phyloP scores from a whole-genome alignment of 2,797 vertebrate species.

The Garrulus glandarius region DNA sequence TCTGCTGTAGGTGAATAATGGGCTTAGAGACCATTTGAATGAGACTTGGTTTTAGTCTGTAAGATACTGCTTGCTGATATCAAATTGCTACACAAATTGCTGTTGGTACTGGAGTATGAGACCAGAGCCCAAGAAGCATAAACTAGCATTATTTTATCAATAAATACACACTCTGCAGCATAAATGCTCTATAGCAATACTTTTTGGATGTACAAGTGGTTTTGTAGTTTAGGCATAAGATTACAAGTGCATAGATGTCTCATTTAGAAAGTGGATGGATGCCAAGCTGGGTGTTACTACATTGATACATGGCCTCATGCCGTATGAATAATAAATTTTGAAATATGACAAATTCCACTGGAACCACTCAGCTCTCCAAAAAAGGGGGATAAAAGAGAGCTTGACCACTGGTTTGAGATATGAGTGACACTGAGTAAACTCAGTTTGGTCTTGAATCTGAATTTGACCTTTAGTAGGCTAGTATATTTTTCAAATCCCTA shows the following conservation, averaged over 20 bases:
- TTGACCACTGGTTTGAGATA: neutral
- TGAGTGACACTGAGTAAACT: neutral
- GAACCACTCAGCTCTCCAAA: neutral
- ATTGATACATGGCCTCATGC: neutral
- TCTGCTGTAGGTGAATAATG: neutral
- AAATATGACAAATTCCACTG: neutral
- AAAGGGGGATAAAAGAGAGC: neutral
- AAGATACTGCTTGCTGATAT: neutral
- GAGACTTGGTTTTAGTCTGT: neutral
- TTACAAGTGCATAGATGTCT: neutral
- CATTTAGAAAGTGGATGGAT: neutral
- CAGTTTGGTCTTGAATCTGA: neutral
- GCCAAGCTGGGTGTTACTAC: neutral
- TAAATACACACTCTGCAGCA: neutral
- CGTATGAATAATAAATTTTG: neutral
- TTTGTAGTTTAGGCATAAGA: neutral
- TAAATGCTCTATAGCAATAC: neutral
- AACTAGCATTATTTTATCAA: neutral
- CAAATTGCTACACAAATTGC: neutral
- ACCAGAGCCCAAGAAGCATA: neutral
- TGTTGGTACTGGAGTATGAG: neutral
- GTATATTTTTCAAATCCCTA: neutral
- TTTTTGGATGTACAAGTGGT: neutral
- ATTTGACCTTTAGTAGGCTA: neutral
- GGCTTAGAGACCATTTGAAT: neutral